Percentiles rank a stretch among this genome's conserved stretches.
Conservation (phyloP, 1,140 invertebrate species). For the Drosophila eugracilis region DNA sequence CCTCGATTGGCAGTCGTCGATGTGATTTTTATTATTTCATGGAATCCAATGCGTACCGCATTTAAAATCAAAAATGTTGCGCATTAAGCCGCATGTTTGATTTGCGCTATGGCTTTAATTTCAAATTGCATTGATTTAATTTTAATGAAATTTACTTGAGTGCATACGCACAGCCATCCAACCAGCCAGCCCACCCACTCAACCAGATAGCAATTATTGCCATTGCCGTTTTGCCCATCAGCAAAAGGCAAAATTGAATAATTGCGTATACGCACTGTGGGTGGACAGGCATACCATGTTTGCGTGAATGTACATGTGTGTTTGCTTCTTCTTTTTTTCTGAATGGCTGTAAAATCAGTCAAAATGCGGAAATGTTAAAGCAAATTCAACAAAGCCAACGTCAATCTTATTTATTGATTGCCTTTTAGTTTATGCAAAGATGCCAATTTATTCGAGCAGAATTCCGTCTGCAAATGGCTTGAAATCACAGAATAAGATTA, state of each 20-base stretch:
- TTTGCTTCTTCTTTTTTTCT: constrained; percentile 4
- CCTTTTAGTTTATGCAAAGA: constrained; percentile 31
- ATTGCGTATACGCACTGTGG: constrained; percentile 58
- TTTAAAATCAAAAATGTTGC: constrained; percentile 81
- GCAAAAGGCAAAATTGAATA: constrained; percentile 64
- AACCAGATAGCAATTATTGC: constrained; percentile 57
- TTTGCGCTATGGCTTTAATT: constrained; percentile 77
- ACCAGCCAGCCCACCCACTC: background rate
- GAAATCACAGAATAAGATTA: background rate
- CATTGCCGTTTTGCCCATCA: constrained; percentile 19
- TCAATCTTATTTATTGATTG: constrained; percentile 43
- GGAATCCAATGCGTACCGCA: constrained; percentile 70
- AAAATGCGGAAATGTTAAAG: constrained; percentile 9
- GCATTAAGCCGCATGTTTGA: constrained; percentile 77
- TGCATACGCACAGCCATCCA: constrained; percentile 10
- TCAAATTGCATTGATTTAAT: constrained; percentile 77
- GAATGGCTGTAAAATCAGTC: constrained; percentile 22
- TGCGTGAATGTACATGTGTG: constrained; percentile 4
- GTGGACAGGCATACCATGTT: constrained; percentile 1
- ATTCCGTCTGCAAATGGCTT: background rate
- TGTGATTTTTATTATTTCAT: constrained; percentile 78
- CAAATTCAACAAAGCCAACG: constrained; percentile 34
- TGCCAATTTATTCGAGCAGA: constrained; percentile 11
- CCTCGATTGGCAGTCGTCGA: constrained; percentile 16
- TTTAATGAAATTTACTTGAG: constrained; percentile 79